Percentiles rank a stretch among this genome's conserved stretches.
phyloP scores from a whole-genome alignment of 37 sponge, comb jelly and placozoan species.

The Hexactinellida sp. region DNA sequence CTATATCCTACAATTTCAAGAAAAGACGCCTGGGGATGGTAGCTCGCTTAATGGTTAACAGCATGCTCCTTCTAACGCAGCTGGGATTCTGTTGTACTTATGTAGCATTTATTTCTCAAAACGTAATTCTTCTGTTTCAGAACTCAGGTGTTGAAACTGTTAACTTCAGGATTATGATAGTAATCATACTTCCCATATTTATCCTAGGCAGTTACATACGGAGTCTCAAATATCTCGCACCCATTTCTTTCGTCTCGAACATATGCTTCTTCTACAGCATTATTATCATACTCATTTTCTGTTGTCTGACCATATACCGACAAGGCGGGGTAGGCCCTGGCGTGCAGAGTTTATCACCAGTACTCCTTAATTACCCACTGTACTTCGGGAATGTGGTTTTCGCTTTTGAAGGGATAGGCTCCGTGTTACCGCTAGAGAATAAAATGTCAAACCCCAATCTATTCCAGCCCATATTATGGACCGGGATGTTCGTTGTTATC shows the following conservation, averaged over 20 bases:
- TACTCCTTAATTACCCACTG: conserved; percentile 21
- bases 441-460: conserved; percentile 46
- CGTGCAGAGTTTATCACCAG: neutral
- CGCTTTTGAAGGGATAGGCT: conserved; percentile 74
- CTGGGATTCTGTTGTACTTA: conserved; percentile 83
- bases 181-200: neutral
- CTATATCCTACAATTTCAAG: conserved; percentile 15
- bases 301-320: neutral
- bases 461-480: neutral
- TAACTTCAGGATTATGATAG: neutral
- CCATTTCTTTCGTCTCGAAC: neutral
- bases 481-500: neutral
- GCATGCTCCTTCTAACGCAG: conserved; percentile 74
- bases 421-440: conserved; percentile 78
- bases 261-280: neutral
- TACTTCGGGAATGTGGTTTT: conserved; percentile 69
- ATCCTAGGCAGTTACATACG: neutral
- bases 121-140: conserved; percentile 23
- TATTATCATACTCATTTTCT: neutral
- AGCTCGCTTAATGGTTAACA: conserved; percentile 40
- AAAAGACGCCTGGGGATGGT: neutral
- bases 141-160: neutral
- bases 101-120: conserved; percentile 64
- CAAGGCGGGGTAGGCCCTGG: neutral
- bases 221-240: neutral